A percentile compares a stretch with the other conserved stretches of the same genome.
Evolutionary conservation across 2,797 vertebrate genomes (phyloP).

Genomic region (Rhabdomys pumilio): DNA sequence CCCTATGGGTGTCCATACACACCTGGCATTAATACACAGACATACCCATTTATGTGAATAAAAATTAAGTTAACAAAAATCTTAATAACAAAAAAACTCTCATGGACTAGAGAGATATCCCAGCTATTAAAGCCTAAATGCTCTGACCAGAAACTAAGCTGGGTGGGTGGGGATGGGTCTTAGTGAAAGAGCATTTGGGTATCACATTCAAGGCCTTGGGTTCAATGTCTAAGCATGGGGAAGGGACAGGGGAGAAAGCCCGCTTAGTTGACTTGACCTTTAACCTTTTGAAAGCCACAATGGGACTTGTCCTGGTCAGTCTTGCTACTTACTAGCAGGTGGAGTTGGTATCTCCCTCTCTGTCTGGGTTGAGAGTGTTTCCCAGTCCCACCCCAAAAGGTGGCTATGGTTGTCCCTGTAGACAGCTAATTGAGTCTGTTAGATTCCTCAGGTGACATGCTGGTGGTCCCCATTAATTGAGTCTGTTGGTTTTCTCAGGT

Average conservation of each 20-base stretch:
- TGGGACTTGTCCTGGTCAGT: background rate
- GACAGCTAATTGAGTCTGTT: background rate
- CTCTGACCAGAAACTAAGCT: no score
- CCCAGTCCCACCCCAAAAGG: background rate
- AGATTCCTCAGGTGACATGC: constrained; percentile 91
- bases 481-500: constrained; percentile 86
- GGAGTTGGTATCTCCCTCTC: background rate
- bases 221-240: background rate
- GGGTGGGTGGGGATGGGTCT: background rate
- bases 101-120: no score
- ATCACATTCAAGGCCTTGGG: background rate
- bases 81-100: no score
- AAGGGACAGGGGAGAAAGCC: background rate
- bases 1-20: background rate
- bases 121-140: no score
- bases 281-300: background rate
- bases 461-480: constrained; percentile 95
- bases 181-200: background rate
- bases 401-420: accelerated
- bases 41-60: background rate
- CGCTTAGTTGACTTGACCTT: background rate
- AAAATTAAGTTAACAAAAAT: background rate
- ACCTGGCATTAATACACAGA: background rate
- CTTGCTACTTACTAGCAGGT: background rate
- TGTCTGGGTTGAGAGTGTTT: background rate